Conservation (phyloP, 2,888 invertebrate species). For the Pocota personata region DNA sequence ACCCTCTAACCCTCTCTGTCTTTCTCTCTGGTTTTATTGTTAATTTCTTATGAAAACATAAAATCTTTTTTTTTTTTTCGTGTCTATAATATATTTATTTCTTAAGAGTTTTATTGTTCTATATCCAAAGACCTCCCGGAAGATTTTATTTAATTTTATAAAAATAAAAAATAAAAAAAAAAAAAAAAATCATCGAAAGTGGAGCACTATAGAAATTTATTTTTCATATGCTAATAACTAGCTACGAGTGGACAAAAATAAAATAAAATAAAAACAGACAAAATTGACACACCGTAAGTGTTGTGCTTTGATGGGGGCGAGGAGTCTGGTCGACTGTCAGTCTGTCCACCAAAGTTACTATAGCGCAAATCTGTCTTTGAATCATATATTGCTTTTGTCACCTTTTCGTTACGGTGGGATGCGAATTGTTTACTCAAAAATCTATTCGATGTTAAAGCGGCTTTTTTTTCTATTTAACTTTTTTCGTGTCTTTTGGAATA, state of each 20-base stretch:
- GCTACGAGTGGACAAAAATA: neutral
- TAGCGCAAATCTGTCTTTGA: neutral
- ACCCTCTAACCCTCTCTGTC: neutral
- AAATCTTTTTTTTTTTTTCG: neutral
- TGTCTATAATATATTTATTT: neutral
- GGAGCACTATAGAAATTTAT: neutral
- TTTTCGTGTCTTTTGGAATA: slow-evolving; percentile 31
- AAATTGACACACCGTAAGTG: slow-evolving; percentile 6
- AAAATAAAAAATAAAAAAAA: neutral
- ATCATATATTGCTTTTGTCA: slow-evolving; percentile 15
- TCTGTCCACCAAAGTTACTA: neutral
- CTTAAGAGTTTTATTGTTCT: slow-evolving; percentile 8
- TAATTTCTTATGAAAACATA: neutral
- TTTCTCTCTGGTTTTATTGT: neutral
- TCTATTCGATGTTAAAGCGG: neutral
- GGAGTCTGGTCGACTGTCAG: neutral
- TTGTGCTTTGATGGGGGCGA: neutral
- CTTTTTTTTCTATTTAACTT: neutral
- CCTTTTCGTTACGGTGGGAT: slow-evolving; percentile 5
- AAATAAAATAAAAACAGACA: neutral
- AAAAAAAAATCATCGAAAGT: neutral
- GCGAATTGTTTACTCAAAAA: slow-evolving; percentile 17
- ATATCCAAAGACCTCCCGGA: neutral
- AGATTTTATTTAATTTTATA: neutral
- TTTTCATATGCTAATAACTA: slow-evolving; percentile 1